phyloP scores from a whole-genome alignment of 1,140 invertebrate species.

The Macrobrachium nipponense region DNA sequence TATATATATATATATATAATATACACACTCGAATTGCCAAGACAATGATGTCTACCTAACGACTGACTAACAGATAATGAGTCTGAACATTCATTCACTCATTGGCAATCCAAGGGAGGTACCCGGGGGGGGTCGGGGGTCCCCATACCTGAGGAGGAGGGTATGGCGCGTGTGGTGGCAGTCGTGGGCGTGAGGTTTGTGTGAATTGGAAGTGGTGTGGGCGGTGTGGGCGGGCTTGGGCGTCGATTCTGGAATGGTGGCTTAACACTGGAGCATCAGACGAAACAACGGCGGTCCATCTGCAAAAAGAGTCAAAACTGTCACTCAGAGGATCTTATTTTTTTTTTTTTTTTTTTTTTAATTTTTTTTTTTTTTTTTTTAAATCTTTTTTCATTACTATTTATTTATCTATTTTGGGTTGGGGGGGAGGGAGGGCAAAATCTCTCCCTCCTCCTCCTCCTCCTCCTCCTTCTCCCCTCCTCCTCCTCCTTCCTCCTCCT shows the following conservation, averaged over 20 bases:
- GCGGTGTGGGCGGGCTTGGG: too few species aligned
- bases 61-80: neutral
- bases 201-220: neutral
- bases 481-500: too few species aligned
- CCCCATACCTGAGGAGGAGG: constrained; percentile 14
- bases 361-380: too few species aligned
- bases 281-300: constrained; percentile 16
- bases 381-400: too few species aligned
- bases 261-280: constrained; percentile 3
- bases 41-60: too few species aligned
- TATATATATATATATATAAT: constrained; percentile 4
- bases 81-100: neutral
- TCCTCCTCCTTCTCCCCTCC: too few species aligned
- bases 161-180: constrained; percentile 8
- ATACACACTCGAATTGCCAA: neutral
- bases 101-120: neutral
- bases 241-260: neutral
- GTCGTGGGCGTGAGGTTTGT: constrained; percentile 16
- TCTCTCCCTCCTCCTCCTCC: too few species aligned
- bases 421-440: too few species aligned
- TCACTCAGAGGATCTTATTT: neutral
- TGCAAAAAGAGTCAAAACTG: neutral
- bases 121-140: too few species aligned
- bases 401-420: too few species aligned
- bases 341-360: too few species aligned